Conservation (phyloP, 2,888 invertebrate genomes). For the Drosophila mercatorum region DNA sequence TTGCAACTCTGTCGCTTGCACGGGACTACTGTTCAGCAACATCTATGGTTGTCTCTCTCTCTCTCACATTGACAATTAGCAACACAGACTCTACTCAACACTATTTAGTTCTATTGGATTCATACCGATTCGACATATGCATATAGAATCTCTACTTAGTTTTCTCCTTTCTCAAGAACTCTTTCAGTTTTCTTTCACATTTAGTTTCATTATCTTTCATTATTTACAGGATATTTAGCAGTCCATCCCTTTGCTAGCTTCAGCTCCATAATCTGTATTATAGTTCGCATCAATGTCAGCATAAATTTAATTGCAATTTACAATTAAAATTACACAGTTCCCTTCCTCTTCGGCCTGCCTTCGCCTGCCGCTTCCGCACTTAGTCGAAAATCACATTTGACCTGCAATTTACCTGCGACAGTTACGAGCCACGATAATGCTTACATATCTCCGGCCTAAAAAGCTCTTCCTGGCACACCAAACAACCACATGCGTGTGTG, state of each 20-base stretch:
- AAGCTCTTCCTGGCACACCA: slow-evolving; percentile 46
- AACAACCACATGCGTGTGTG: background rate
- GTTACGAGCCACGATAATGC: slow-evolving; percentile 38
- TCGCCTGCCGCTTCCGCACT: background rate
- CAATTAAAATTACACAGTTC: slow-evolving; percentile 56
- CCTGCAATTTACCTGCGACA: slow-evolving; percentile 40
- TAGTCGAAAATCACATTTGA: slow-evolving; percentile 37
- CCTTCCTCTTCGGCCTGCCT: background rate
- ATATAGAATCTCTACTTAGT: too few relatives aligned
- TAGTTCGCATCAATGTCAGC: slow-evolving; percentile 43
- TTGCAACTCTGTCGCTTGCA: too few relatives aligned
- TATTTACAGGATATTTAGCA: slow-evolving; percentile 3
- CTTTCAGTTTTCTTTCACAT: too few relatives aligned
- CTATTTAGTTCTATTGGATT: too few relatives aligned
- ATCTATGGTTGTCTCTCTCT: too few relatives aligned
- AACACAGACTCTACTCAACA: too few relatives aligned
- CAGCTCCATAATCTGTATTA: slow-evolving; percentile 18
- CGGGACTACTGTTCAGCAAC: too few relatives aligned
- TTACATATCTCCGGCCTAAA: slow-evolving; percentile 33
- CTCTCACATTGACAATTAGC: too few relatives aligned
- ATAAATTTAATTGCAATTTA: slow-evolving; percentile 61
- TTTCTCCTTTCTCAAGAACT: too few relatives aligned
- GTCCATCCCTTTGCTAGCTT: background rate
- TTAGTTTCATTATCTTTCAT: too few relatives aligned
- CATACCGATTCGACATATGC: too few relatives aligned